phyloP scores from a whole-genome alignment of 1,140 invertebrate genomes.

The Zophobas atratus region DNA sequence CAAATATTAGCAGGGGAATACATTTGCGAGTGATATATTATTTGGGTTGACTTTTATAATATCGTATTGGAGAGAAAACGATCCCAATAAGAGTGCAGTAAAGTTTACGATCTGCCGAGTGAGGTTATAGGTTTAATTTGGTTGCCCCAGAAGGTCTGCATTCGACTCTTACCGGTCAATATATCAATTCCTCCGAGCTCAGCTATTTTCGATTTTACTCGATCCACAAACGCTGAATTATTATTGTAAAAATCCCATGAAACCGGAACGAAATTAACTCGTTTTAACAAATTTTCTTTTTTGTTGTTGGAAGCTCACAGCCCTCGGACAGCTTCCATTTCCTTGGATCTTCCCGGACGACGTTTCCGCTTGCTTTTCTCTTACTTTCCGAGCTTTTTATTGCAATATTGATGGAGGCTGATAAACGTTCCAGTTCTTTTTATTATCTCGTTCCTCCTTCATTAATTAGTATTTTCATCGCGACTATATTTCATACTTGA shows the following conservation, averaged over 20 bases:
- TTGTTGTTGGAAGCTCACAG: constrained; percentile 2
- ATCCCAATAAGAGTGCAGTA: constrained; percentile 54
- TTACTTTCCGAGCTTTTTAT: constrained; percentile 5
- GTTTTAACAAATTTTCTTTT: constrained; percentile 35
- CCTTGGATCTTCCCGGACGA: neutral
- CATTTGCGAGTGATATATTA: constrained; percentile 52
- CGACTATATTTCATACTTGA: neutral
- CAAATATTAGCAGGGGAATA: constrained; percentile 48
- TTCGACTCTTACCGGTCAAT: constrained; percentile 42
- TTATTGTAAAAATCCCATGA: constrained; percentile 41
- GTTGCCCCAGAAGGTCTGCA: constrained; percentile 41
- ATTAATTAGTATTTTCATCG: neutral
- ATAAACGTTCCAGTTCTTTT: constrained; percentile 2
- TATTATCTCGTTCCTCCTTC: neutral
- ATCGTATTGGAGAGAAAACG: constrained; percentile 54
- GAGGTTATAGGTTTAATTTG: constrained; percentile 48
- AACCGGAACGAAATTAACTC: constrained; percentile 34
- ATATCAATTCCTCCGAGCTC: constrained; percentile 41
- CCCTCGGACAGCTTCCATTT: neutral
- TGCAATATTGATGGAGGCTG: constrained; percentile 2
- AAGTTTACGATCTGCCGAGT: constrained; percentile 55
- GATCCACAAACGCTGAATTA: constrained; percentile 25
- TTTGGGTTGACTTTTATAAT: constrained; percentile 55
- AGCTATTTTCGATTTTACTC: constrained; percentile 40
- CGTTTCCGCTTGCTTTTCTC: neutral